These are phyloP conservation scores for Orgyia antiqua DNA, from an alignment of 2,888 invertebrate genomes.

Conservation along the genomic window DNA sequence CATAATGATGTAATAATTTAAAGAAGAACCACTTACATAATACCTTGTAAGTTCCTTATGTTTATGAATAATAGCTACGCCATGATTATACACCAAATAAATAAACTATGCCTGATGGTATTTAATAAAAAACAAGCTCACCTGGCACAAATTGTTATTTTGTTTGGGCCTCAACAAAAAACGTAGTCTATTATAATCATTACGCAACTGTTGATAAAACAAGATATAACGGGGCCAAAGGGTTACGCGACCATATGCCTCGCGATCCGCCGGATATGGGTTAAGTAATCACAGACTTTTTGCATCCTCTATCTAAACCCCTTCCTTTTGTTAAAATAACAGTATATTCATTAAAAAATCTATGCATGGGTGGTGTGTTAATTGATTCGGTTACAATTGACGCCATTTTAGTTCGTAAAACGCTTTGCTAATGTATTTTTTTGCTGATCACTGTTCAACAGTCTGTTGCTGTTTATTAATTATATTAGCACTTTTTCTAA, in stretches of 20 bases:
- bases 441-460: slow-evolving; percentile 20
- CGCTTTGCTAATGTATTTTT: slow-evolving; percentile 36
- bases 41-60: too few relatives aligned
- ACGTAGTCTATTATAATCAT: slow-evolving; percentile 51
- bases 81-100: too few relatives aligned
- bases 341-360: slow-evolving; percentile 46
- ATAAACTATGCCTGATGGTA: slow-evolving; percentile 15
- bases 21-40: too few relatives aligned
- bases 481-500: background rate
- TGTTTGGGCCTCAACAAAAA: slow-evolving; percentile 40
- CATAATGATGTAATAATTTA: too few relatives aligned
- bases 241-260: slow-evolving; percentile 69
- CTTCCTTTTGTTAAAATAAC: slow-evolving; percentile 61
- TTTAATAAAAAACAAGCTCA: slow-evolving; percentile 36
- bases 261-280: slow-evolving; percentile 66
- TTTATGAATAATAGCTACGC: too few relatives aligned
- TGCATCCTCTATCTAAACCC: slow-evolving; percentile 58
- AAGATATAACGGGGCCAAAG: slow-evolving; percentile 72
- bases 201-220: slow-evolving; percentile 65
- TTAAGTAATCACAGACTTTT: slow-evolving; percentile 71
- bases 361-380: slow-evolving; percentile 55
- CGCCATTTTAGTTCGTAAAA: slow-evolving; percentile 37
- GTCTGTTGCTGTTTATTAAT: background rate
- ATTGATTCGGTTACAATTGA: slow-evolving; percentile 52
- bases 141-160: slow-evolving; percentile 46